Evolutionary conservation across 1,140 invertebrate genomes (phyloP).

Genomic region (Megalonaias nervosa): DNA sequence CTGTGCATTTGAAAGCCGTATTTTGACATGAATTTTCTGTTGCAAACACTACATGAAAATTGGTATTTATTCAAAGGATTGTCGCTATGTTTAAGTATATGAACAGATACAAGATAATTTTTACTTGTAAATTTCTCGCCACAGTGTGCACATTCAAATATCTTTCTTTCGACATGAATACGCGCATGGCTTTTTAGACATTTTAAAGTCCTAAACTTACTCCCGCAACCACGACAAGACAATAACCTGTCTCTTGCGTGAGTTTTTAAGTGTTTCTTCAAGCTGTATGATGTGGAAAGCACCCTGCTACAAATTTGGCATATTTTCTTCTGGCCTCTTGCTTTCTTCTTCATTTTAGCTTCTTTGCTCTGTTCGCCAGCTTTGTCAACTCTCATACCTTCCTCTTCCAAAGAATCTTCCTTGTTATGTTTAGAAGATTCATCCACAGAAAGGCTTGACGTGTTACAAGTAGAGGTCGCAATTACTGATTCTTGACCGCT

Average conservation of each 20-base stretch:
- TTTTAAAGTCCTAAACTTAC: constrained; percentile 20
- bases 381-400: no score
- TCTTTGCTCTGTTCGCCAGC: no score
- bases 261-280: constrained; percentile 13
- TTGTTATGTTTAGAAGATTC: no score
- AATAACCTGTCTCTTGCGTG: constrained; percentile 8
- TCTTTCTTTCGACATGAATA: background rate
- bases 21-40: constrained; percentile 3
- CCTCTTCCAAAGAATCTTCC: no score
- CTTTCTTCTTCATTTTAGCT: no score
- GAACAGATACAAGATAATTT: background rate
- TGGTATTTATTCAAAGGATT: background rate
- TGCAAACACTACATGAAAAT: background rate
- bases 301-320: constrained; percentile 19
- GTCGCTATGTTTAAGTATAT: constrained; percentile 1
- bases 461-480: no score
- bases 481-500: no score
- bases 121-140: constrained; percentile 1
- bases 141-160: constrained; percentile 16
- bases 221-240: constrained; percentile 12
- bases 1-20: background rate
- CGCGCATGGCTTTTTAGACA: background rate
- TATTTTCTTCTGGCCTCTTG: no score
- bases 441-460: no score
- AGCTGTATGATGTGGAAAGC: background rate